Percentiles rank a stretch among this genome's conserved stretches.
Evolutionary conservation across 2,113 vertebrate genomes (phyloP).

Genomic region (Spizaetus ornatus): DNA sequence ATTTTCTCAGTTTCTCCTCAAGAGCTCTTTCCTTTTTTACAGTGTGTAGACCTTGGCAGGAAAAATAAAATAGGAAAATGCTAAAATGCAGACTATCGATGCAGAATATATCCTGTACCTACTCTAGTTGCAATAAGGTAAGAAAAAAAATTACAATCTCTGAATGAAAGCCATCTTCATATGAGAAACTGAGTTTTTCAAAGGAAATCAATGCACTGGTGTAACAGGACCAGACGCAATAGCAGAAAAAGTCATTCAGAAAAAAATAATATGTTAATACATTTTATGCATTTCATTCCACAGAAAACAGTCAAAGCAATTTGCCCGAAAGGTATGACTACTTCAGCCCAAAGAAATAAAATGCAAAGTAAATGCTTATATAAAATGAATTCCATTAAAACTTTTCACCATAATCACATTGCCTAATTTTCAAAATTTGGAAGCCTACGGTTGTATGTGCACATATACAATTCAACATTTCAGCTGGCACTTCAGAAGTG

Average conservation of each 20-base stretch:
- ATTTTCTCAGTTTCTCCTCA: not conserved
- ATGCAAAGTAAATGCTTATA: not conserved
- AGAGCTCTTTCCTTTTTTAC: not conserved
- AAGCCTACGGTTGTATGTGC: not conserved
- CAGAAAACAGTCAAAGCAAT: not conserved
- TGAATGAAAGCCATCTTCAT: constrained; percentile 10
- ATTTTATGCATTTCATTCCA: not conserved
- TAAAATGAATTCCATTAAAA: not conserved
- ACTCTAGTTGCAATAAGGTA: not conserved
- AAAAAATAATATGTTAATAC: not conserved
- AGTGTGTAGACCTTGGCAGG: not conserved
- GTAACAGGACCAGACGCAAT: not conserved
- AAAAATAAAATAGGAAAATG: not conserved
- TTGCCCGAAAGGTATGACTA: not conserved
- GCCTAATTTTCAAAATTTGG: not conserved
- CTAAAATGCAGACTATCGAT: not conserved
- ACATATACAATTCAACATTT: not conserved
- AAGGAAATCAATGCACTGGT: not conserved
- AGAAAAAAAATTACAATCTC: not conserved
- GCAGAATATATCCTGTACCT: not conserved
- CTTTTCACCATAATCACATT: not conserved
- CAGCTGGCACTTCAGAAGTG: not conserved
- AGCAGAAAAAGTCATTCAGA: not conserved
- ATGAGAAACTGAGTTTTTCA: not conserved
- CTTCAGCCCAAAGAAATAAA: not conserved